These are phyloP conservation scores for Umimayanthus chanpuru DNA, from an alignment of 92 coral and sea anemone species.

Conservation along the genomic window DNA sequence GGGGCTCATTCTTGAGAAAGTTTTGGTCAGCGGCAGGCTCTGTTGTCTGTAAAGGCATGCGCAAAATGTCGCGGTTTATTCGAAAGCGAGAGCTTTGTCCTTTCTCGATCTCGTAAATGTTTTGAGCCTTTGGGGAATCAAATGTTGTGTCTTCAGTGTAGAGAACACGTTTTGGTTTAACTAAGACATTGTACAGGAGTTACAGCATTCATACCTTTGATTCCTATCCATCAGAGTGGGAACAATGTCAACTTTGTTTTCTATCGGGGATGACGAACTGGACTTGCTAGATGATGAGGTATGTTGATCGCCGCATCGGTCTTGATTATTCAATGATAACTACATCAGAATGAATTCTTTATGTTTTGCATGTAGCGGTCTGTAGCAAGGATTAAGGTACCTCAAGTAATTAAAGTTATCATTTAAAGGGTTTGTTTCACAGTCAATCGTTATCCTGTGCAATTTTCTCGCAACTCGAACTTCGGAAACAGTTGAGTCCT, in stretches of 20 bases:
- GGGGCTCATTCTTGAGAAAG: no score
- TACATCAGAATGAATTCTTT: not conserved
- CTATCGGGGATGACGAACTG: slow-evolving; percentile 88
- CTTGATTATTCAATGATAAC: not conserved
- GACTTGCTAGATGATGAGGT: slow-evolving; percentile 91
- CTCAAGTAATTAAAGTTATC: no score
- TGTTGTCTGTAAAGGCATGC: not conserved
- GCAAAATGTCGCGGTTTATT: slow-evolving; percentile 6
- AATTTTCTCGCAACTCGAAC: no score
- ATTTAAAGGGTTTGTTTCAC: no score
- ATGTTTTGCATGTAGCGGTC: not conserved
- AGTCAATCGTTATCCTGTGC: no score
- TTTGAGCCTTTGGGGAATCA: not conserved
- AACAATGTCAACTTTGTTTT: slow-evolving; percentile 74
- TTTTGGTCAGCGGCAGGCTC: not conserved
- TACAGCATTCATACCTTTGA: not conserved
- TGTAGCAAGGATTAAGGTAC: no score
- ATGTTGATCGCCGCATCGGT: not conserved
- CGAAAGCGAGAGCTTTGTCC: not conserved
- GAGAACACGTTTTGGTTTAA: not conserved
- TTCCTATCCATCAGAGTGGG: not conserved
- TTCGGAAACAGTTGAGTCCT: no score
- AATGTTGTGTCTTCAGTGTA: not conserved
- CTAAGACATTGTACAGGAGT: not conserved
- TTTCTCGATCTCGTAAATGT: not conserved